Evolutionary conservation across 2,797 vertebrate genomes (phyloP).

Genomic region (Notolabrus celidotus): DNA sequence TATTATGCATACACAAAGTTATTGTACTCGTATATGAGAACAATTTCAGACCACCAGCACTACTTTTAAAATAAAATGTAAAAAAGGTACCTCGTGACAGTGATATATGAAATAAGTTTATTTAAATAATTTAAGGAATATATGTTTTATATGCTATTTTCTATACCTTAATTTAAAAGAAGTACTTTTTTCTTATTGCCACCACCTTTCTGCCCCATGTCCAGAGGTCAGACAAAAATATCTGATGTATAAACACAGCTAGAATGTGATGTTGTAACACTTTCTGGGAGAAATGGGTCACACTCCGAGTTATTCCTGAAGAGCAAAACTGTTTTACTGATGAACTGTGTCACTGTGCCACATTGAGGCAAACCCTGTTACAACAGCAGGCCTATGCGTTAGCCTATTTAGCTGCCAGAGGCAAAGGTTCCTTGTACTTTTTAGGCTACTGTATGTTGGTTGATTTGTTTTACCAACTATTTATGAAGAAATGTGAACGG

Average conservation of each 20-base stretch:
- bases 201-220: slow-evolving; percentile 80
- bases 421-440: slow-evolving; percentile 82
- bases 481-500: slow-evolving; percentile 87
- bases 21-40: slow-evolving; percentile 87
- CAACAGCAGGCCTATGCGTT: slow-evolving; percentile 79
- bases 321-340: slow-evolving; percentile 86
- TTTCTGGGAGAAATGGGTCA: slow-evolving; percentile 87
- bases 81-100: slow-evolving; percentile 87
- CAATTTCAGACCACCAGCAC: slow-evolving; percentile 91
- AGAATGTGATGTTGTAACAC: slow-evolving; percentile 89
- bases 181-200: slow-evolving; percentile 87
- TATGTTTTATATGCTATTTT: slow-evolving; percentile 93
- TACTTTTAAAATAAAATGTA: slow-evolving; percentile 88
- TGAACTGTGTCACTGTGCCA: slow-evolving; percentile 89
- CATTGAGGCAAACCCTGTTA: slow-evolving; percentile 82
- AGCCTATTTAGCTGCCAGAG: slow-evolving; percentile 77
- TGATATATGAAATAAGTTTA: slow-evolving; percentile 89
- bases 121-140: slow-evolving; percentile 91
- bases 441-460: slow-evolving; percentile 87
- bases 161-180: slow-evolving; percentile 89
- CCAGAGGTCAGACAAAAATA: slow-evolving; percentile 78
- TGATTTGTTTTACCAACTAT: slow-evolving; percentile 88
- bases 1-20: slow-evolving; percentile 90
- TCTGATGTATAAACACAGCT: slow-evolving; percentile 84
- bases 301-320: slow-evolving; percentile 86